These are phyloP conservation scores for Drosophila anomalata DNA, from an alignment of 2,888 invertebrate genomes.

Conservation along the genomic window DNA sequence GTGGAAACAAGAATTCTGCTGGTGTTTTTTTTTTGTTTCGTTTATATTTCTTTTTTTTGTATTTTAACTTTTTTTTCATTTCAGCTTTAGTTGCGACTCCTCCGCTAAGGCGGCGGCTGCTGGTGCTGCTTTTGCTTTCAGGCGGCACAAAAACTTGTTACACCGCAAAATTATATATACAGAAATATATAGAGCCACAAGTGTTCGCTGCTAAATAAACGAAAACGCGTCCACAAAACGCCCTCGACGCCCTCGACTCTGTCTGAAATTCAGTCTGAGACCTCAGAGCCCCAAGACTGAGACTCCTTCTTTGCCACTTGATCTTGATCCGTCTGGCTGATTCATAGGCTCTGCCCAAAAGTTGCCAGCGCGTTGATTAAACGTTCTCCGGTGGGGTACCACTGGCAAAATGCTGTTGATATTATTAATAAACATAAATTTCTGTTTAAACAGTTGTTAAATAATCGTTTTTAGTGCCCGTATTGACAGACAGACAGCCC, in stretches of 20 bases:
- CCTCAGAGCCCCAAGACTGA: not conserved
- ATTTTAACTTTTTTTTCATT: constrained; percentile 18
- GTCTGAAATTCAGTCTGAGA: constrained; percentile 10
- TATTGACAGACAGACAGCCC: constrained; percentile 56
- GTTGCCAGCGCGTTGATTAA: constrained; percentile 56
- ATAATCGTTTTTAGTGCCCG: constrained; percentile 62
- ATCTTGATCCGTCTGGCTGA: constrained; percentile 62
- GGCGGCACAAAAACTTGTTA: constrained; percentile 66
- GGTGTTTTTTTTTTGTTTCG: constrained; percentile 16
- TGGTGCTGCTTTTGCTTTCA: constrained; percentile 17
- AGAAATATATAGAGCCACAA: constrained; percentile 17
- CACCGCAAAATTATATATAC: constrained; percentile 61
- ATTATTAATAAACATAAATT: constrained; percentile 80
- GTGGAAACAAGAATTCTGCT: constrained; percentile 67
- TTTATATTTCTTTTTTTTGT: not conserved
- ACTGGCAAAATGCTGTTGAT: constrained; percentile 69
- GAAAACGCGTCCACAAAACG: constrained; percentile 47
- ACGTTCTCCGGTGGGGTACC: constrained; percentile 41
- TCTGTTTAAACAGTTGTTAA: constrained; percentile 79
- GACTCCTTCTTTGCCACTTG: constrained; percentile 45
- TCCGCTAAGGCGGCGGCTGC: constrained; percentile 41
- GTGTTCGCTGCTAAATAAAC: constrained; percentile 30
- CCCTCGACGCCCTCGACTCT: constrained; percentile 46
- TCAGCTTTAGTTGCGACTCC: constrained; percentile 59
- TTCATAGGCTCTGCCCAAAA: constrained; percentile 63